Evolutionary conservation across 2,888 invertebrate species (phyloP).

Genomic region (Aproaerema taeniolella): DNA sequence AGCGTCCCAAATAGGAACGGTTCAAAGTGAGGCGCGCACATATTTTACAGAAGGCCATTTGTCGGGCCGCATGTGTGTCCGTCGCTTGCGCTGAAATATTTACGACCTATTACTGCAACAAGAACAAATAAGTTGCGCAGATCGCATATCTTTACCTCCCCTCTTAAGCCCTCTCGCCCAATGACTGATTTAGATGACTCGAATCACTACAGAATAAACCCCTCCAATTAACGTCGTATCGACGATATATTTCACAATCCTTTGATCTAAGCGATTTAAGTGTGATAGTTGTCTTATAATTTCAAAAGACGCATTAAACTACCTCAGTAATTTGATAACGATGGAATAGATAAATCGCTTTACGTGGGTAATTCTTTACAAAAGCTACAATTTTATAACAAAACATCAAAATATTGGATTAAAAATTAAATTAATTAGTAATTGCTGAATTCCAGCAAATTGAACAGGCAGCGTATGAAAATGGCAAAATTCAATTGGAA

Average conservation of each 20-base stretch:
- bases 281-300: constrained; percentile 17
- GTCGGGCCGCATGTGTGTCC: constrained; percentile 60
- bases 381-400: no score
- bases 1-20: constrained; percentile 62
- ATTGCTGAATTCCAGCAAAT: not conserved
- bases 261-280: constrained; percentile 43
- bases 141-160: constrained; percentile 23
- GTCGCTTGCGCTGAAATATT: constrained; percentile 63
- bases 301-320: constrained; percentile 18
- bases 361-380: no score
- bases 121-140: constrained; percentile 45
- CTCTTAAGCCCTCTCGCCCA: constrained; percentile 34
- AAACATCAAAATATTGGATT: no score
- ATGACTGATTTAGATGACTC: constrained; percentile 70
- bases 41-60: constrained; percentile 68
- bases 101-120: constrained; percentile 71
- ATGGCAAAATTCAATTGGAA: constrained; percentile 31
- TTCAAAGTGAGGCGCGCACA: constrained; percentile 59
- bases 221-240: constrained; percentile 44
- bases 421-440: not conserved
- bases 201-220: constrained; percentile 42
- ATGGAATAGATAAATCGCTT: not conserved
- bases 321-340: constrained; percentile 2
- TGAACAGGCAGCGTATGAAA: not conserved
- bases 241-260: constrained; percentile 32